phyloP scores from a whole-genome alignment of 1,140 invertebrate species.

The Plodia interpunctella region DNA sequence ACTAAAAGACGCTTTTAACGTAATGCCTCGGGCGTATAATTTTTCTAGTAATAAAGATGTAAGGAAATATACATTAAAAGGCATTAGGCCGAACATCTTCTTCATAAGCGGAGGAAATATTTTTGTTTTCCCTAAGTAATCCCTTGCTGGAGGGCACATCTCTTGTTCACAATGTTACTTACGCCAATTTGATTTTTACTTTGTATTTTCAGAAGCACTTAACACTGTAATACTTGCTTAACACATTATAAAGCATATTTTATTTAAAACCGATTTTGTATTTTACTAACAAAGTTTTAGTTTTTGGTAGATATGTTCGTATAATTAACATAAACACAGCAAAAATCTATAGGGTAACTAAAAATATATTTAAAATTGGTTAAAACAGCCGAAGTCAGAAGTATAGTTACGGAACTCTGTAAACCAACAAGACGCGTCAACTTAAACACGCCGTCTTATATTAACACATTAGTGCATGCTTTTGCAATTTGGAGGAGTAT shows the following conservation, averaged over 20 bases:
- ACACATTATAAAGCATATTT: no score
- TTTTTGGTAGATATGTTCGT: no score
- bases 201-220: neutral
- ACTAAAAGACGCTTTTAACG: neutral
- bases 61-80: neutral
- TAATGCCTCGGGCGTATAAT: neutral
- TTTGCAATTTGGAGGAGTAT: conserved; percentile 15
- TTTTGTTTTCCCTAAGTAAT: neutral
- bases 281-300: no score
- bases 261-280: no score
- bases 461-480: conserved; percentile 1
- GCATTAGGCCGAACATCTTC: neutral
- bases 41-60: neutral
- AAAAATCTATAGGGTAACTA: no score
- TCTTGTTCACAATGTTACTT: neutral
- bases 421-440: neutral
- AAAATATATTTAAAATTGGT: no score
- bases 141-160: neutral
- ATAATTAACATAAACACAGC: no score
- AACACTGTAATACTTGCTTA: neutral
- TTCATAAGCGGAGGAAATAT: neutral
- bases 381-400: no score
- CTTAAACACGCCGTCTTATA: neutral
- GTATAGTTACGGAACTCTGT: neutral
- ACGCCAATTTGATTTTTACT: neutral